Base-by-base conservation (phyloP, 1,140 invertebrate genomes). In the Xylocopa sonorina region DNA sequence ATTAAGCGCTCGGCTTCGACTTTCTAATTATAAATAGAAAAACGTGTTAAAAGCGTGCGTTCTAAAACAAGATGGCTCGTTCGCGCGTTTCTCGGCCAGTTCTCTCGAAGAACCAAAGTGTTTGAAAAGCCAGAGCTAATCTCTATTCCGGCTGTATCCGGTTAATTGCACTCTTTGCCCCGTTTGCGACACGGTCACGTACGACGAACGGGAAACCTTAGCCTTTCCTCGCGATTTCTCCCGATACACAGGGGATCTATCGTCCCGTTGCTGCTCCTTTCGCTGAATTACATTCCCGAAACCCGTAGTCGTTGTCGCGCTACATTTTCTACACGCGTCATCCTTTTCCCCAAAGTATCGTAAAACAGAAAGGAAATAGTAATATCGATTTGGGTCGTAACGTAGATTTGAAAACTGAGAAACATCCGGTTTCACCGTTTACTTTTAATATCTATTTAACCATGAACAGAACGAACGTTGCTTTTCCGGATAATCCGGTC, bases 131-230 rank as follows among this genome's bases (percentile, higher is more conserved):
- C 4, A 67, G 9, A 29, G 53, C 24, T 72, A 50, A 57, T 58
- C 51, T 9, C 27, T 76, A 68, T 76, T 76, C 63, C 51, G 16
- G 1, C n/a, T 3, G 50, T 18, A 21, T 10, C n/a, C 7, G 10
- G 51, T 69, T 69, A 77, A 77, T 69, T 69, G 74, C 64, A 16
- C 53, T 38, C 29, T 58, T 77, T 67, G 51, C 58, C 18, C 64
- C 6, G 10, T 58, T 58, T 69, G 34, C 51, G 64, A 46, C 51
- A 24, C 63, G 41, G 41, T 57, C 74, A 48, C 74, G 51, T 57
- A 16, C 62, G 12, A 18, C 18, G 3, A 27, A 18, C 14, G 32
- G 16, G 9, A 41, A 43, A 29, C 46, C 24, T 51, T 46, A 24
- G 14, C 29, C 29, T 57, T 46, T 66, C n/a, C 34, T 3, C 12